phyloP scores from a whole-genome alignment of 2,888 invertebrate species.

The Diplolepis rosae region DNA sequence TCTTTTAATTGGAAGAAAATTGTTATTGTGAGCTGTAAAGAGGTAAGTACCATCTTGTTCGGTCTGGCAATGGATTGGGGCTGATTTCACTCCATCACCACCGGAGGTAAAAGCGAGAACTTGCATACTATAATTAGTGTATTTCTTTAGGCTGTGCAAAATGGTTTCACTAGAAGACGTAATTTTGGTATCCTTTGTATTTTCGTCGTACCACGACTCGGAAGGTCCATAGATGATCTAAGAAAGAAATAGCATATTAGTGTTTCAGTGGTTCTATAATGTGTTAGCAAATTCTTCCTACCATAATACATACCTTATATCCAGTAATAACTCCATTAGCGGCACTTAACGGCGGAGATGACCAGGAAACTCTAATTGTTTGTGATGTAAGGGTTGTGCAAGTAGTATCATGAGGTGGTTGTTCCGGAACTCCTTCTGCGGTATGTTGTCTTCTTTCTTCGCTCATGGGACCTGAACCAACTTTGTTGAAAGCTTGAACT shows the following conservation, averaged over 20 bases:
- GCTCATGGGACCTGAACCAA: slow-evolving; percentile 93
- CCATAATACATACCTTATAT: slow-evolving; percentile 83
- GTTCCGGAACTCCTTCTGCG: slow-evolving; percentile 94
- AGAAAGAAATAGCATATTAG: slow-evolving; percentile 9
- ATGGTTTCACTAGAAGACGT: slow-evolving; percentile 95
- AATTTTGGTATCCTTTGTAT: slow-evolving; percentile 92
- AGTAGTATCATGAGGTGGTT: slow-evolving; percentile 92
- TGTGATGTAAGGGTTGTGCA: slow-evolving; percentile 96
- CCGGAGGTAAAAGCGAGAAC: slow-evolving; percentile 95
- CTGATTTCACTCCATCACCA: slow-evolving; percentile 93
- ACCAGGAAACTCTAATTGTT: slow-evolving; percentile 95
- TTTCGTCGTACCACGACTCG: slow-evolving; percentile 94
- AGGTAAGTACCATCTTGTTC: slow-evolving; percentile 89
- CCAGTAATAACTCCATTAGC: slow-evolving; percentile 97
- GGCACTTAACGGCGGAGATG: slow-evolving; percentile 91
- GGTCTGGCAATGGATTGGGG: slow-evolving; percentile 93
- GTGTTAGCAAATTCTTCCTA: too few species aligned
- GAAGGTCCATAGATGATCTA: slow-evolving; percentile 91
- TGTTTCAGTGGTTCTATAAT: not conserved
- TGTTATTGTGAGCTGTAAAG: not conserved
- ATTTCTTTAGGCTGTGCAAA: slow-evolving; percentile 94
- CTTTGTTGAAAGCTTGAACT: slow-evolving; percentile 95
- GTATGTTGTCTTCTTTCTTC: slow-evolving; percentile 93
- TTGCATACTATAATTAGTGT: slow-evolving; percentile 97
- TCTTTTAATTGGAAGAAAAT: not conserved